These are phyloP conservation scores for Anastrepha ludens DNA, from an alignment of 1,140 invertebrate species.

Conservation along the genomic window DNA sequence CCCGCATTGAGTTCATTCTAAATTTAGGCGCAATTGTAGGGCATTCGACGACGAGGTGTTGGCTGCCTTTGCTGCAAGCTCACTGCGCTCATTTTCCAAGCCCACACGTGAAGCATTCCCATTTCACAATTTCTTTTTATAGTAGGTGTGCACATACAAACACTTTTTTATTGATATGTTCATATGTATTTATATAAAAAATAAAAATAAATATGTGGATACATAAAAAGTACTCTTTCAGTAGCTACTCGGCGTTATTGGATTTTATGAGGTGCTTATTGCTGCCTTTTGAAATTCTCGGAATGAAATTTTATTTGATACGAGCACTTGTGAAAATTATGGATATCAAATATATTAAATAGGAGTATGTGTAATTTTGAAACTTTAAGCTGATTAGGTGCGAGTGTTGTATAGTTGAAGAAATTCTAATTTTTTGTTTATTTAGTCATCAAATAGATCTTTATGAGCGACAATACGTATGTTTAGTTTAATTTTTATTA, in stretches of 20 bases:
- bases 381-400: no score
- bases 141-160: no score
- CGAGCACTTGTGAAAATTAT: no score
- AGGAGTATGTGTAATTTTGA: no score
- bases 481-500: no score
- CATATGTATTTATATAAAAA: background rate
- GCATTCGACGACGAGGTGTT: conserved; percentile 1
- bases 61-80: background rate
- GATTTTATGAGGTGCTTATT: conserved; percentile 15
- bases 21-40: conserved; percentile 35
- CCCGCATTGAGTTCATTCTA: background rate
- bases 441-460: no score
- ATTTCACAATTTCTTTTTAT: background rate
- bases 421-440: no score
- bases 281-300: background rate
- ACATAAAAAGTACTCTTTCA: background rate
- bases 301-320: background rate
- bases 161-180: background rate
- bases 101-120: conserved; percentile 30
- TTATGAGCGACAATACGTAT: no score
- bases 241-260: background rate
- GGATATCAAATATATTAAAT: no score
- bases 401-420: no score
- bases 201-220: background rate
- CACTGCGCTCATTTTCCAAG: conserved; percentile 3